Evolutionary conservation across 2,888 invertebrate species (phyloP), one percentile per base, ranked within the genome.

Genomic region (Aporophyla lueneburgensis): DNA sequence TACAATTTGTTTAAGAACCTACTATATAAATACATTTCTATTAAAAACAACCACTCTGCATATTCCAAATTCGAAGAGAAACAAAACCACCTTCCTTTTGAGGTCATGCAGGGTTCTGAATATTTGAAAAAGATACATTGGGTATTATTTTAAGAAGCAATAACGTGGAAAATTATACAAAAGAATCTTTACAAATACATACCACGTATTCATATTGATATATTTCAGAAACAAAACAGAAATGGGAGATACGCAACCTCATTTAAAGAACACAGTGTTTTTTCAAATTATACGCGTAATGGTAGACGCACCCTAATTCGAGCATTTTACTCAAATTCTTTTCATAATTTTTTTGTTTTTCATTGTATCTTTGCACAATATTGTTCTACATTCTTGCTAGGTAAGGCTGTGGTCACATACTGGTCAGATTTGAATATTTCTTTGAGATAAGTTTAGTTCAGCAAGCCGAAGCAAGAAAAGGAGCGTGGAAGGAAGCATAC

Each of bases 311-410:
- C 40, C 54, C 7, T 51, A 27, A 59, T 51, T 53, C 53, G 10
- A 24, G 10, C 5, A 63, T 76, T 76, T 65, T 16, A 16, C 58
- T 16, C 14, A 33, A 78, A 78, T 71, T 46, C 24, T 54, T 78
- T 43, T 19, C 49, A 10, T 40, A 58, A 19, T 19, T 46, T 61
- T n/a, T 79, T 74, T 54, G 27, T 61, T 59, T 54, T 43, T 43
- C 40, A 59, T 63, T 16, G 49, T 43, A 51, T 56, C 19, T 54
- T 54, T 61, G 27, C 43, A 67, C 56, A 56, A 71, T 16, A 51
- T 66, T 56, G 58, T 71, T 66, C 65, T 56, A 62, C 72, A 80
- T 72, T 62, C 27, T 70, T 63, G 53, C 16, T 69, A 14, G 5
- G 10, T 69, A 69, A 69, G 14, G 76, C 58, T 54, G 49, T 51